A percentile compares a stretch with the other conserved stretches of the same genome.
phyloP scores from a whole-genome alignment of 2,113 vertebrate genomes.

The Prinia subflava region DNA sequence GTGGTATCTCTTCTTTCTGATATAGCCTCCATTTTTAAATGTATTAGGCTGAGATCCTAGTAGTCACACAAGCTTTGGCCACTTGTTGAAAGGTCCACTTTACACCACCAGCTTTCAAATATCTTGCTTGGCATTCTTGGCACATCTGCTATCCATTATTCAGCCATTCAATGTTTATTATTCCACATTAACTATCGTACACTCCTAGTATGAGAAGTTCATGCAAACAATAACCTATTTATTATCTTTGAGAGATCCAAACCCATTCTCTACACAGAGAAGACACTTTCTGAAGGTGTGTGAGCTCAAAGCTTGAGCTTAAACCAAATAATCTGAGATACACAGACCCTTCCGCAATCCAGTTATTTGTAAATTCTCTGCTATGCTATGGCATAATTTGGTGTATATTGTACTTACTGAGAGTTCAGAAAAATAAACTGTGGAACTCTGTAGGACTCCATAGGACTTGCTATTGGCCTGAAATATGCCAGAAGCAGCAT shows the following conservation, averaged over 20 bases:
- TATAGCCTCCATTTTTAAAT: background rate
- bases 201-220: slow-evolving; percentile 45
- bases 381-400: background rate
- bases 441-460: background rate
- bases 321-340: background rate
- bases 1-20: background rate
- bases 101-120: background rate
- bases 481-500: background rate
- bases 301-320: background rate
- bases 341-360: background rate
- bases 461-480: background rate
- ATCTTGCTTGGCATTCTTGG: slow-evolving; percentile 8
- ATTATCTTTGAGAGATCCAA: background rate
- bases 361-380: background rate
- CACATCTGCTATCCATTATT: slow-evolving; percentile 65
- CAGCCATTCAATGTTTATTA: slow-evolving; percentile 42
- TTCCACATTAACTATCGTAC: slow-evolving; percentile 39
- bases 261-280: background rate
- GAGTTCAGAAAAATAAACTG: background rate
- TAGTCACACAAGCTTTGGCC: background rate
- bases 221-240: slow-evolving; percentile 50
- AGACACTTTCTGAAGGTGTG: background rate
- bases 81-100: background rate
- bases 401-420: background rate
- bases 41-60: background rate